These are phyloP conservation scores for Parasteatoda lunata DNA, from an alignment of 2,888 invertebrate genomes.

Conservation along the genomic window DNA sequence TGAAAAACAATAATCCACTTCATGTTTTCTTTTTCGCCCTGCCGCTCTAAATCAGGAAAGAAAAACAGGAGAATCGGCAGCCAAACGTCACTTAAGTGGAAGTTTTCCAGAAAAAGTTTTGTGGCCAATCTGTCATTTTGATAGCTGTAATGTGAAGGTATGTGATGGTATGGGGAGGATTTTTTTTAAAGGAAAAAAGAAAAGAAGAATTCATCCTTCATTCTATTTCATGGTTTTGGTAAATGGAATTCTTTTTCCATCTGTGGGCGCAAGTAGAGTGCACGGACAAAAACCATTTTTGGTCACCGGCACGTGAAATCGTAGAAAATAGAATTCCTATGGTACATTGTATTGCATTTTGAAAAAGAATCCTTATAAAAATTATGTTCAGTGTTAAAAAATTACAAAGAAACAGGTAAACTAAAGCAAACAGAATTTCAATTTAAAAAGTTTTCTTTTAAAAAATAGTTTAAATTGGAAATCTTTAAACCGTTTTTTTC, in stretches of 20 bases:
- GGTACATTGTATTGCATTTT: neutral
- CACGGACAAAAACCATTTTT: neutral
- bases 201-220: constrained; percentile 51
- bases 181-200: neutral
- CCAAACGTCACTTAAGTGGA: constrained; percentile 60
- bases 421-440: too few species aligned
- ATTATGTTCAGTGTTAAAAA: too few species aligned
- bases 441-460: too few species aligned
- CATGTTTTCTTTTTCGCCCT: neutral
- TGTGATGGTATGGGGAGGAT: neutral
- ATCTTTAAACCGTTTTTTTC: too few species aligned
- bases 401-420: too few species aligned
- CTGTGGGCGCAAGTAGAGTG: neutral
- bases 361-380: neutral
- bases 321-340: neutral
- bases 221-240: constrained; percentile 12
- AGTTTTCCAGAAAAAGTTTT: constrained; percentile 55
- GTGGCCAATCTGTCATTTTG: constrained; percentile 60
- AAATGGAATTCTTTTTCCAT: neutral
- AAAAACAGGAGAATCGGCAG: constrained; percentile 54
- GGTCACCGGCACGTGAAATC: neutral
- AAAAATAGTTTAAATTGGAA: too few species aligned
- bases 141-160: constrained; percentile 11
- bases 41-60: constrained; percentile 53
- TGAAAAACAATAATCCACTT: neutral